Evolutionary conservation across 2,888 invertebrate species (phyloP).

Genomic region (Plagodis dolabraria): DNA sequence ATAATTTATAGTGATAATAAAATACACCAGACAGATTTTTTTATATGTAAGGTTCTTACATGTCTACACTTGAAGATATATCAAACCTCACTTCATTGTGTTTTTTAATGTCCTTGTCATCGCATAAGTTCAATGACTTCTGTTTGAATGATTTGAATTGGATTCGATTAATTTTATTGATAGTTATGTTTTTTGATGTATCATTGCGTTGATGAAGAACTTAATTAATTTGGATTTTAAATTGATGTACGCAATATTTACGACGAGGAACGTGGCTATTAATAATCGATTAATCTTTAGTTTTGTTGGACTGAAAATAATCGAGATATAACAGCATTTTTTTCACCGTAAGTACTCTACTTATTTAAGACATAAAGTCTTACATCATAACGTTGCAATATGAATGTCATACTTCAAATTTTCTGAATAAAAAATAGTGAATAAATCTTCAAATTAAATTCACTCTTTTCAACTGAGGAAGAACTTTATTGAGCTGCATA

Average conservation of each 20-base stretch:
- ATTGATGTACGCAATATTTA: not conserved
- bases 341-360: no score
- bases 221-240: conserved; percentile 12
- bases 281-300: conserved; percentile 6
- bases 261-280: conserved; percentile 6
- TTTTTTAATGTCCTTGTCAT: conserved; percentile 28
- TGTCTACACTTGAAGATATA: no score
- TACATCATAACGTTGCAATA: no score
- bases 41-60: no score
- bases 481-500: conserved; percentile 48
- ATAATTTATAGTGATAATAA: no score
- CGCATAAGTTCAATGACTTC: conserved; percentile 17
- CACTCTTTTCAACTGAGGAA: conserved; percentile 32
- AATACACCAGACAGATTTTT: no score
- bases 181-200: conserved; percentile 19
- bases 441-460: conserved; percentile 7
- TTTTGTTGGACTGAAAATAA: not conserved
- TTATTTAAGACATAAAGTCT: no score
- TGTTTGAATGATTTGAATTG: conserved; percentile 24
- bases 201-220: conserved; percentile 14
- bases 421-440: not conserved
- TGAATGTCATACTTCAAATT: no score
- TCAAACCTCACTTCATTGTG: conserved; percentile 6
- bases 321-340: no score
- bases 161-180: conserved; percentile 19